These are phyloP conservation scores for Arremon brunneinucha DNA, from an alignment of 2,797 vertebrate species.

Conservation along the genomic window DNA sequence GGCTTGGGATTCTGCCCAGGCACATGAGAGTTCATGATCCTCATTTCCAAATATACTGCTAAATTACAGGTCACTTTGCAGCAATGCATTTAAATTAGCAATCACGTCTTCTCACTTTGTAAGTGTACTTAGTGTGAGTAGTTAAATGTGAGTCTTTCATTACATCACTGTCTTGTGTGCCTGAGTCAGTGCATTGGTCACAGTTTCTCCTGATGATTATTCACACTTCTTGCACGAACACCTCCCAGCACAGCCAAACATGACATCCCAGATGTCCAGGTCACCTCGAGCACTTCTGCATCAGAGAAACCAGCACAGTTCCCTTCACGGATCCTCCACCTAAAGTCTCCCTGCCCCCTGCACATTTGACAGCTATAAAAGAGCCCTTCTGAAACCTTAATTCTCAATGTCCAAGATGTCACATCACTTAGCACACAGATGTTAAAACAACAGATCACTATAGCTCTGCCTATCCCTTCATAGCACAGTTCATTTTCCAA, in stretches of 20 bases:
- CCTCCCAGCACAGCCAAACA: not conserved
- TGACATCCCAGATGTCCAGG: not conserved
- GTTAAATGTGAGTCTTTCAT: not conserved
- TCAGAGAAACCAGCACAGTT: not conserved
- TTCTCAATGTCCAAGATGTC: not conserved
- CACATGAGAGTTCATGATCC: not conserved
- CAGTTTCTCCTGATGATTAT: not conserved
- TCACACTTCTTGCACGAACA: not conserved
- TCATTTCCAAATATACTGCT: not conserved
- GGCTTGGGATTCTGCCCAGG: not conserved
- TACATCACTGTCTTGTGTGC: not conserved
- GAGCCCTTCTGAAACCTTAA: not conserved
- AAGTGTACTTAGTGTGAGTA: not conserved
- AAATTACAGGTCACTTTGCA: not conserved
- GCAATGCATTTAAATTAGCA: constrained; percentile 5
- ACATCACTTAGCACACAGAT: not conserved
- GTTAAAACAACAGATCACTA: not conserved
- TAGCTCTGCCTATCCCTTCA: not conserved
- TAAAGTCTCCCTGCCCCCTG: not conserved
- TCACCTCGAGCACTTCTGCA: not conserved
- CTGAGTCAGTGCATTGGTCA: not conserved
- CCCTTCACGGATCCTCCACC: not conserved
- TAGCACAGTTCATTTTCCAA: not conserved
- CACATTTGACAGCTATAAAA: not conserved
- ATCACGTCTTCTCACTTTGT: not conserved